phyloP scores from a whole-genome alignment of 2,888 invertebrate species.

The Dorcus hopei region DNA sequence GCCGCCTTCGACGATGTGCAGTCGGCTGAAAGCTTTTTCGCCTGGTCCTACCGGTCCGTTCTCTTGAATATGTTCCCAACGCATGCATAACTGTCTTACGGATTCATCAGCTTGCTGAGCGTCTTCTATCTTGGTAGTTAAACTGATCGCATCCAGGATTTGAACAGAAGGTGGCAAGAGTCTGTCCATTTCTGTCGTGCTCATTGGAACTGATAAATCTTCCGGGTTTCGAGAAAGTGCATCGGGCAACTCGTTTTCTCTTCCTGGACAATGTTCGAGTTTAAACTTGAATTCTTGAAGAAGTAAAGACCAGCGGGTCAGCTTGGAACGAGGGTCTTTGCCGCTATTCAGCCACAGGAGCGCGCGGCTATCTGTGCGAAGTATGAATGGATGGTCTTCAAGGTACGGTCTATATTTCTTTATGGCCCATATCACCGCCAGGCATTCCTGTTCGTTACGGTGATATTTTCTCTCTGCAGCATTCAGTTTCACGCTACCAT shows the following conservation, averaged over 20 bases:
- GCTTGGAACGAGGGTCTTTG: conserved; percentile 16
- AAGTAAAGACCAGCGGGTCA: conserved; percentile 21
- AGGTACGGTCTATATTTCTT: conserved; percentile 26
- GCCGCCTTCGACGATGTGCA: too few species aligned
- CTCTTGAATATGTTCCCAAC: too few species aligned
- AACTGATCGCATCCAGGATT: too few species aligned
- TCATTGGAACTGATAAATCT: background rate
- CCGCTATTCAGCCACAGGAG: conserved; percentile 23
- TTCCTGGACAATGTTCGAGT: conserved; percentile 28
- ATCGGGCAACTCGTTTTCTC: conserved; percentile 23
- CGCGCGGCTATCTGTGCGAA: conserved; percentile 26
- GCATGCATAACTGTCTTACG: too few species aligned
- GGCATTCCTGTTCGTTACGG: conserved; percentile 30
- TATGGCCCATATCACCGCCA: conserved; percentile 29
- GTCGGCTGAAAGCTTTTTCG: too few species aligned
- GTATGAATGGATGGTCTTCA: conserved; percentile 24
- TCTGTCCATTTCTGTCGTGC: too few species aligned
- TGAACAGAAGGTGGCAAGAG: too few species aligned
- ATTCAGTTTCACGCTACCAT: conserved; percentile 22
- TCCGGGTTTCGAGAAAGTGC: conserved; percentile 19
- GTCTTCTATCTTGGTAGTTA: too few species aligned
- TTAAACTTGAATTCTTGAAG: conserved; percentile 23
- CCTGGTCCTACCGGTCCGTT: too few species aligned
- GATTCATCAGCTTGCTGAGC: too few species aligned
- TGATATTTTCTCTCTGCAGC: conserved; percentile 22